Evolutionary conservation across 2,888 invertebrate species (phyloP).

Genomic region (Dysmachus trigonus): DNA sequence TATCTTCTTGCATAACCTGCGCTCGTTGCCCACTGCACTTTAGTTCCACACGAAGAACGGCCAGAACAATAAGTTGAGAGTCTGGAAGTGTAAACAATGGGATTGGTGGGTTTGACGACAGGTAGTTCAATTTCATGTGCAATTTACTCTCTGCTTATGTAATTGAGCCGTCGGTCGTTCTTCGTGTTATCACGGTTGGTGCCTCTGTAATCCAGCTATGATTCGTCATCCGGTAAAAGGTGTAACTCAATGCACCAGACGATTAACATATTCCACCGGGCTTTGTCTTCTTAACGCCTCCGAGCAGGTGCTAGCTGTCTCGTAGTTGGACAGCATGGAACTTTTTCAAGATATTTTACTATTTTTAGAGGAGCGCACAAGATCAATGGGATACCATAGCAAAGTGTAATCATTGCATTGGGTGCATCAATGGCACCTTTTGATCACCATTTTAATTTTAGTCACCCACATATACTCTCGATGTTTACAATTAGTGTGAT

Average conservation of each 20-base stretch:
- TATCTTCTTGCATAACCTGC: not conserved
- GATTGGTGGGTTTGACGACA: not conserved
- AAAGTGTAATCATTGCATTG: not conserved
- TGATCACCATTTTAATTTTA: not conserved
- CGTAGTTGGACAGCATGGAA: not conserved
- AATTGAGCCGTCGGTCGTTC: not conserved
- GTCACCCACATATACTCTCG: not conserved
- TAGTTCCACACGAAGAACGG: not conserved
- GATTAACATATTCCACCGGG: not conserved
- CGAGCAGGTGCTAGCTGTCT: not conserved
- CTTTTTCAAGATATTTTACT: not conserved
- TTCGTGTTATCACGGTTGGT: not conserved
- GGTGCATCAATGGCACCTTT: not conserved
- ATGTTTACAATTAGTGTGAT: not conserved
- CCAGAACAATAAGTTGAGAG: not conserved
- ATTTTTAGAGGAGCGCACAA: not conserved
- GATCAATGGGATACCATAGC: not conserved
- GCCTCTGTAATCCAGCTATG: not conserved
- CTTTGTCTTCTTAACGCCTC: not conserved
- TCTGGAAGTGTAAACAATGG: not conserved
- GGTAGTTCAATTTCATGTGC: not conserved
- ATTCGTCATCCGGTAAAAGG: not conserved
- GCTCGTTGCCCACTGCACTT: not conserved
- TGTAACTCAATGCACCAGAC: not conserved
- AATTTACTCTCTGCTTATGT: not conserved